Conservation (phyloP, 1,140 invertebrate species). For the Phortica variegata region DNA sequence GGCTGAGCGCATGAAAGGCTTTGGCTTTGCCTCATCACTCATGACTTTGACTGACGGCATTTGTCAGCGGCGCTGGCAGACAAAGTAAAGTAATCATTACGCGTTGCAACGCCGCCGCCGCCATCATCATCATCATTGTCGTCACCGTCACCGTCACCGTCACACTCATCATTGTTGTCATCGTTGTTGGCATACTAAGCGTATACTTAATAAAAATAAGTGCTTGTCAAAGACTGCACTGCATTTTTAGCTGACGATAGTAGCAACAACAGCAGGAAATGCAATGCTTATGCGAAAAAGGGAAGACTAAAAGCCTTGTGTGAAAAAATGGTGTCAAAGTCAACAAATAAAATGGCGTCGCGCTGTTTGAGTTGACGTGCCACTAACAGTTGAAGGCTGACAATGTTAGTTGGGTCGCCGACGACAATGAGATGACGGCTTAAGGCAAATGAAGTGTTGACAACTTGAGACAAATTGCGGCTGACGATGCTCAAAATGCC, state of each 20-base stretch:
- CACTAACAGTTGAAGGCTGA: conserved; percentile 7
- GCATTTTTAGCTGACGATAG: conserved; percentile 7
- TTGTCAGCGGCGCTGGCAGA: conserved; percentile 50
- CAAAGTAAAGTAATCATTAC: conserved; percentile 50
- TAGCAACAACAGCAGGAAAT: too few relatives aligned
- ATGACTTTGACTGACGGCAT: conserved; percentile 51
- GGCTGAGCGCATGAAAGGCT: too few relatives aligned
- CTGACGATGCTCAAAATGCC: too few relatives aligned
- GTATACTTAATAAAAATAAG: conserved; percentile 55
- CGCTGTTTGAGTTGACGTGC: conserved; percentile 18
- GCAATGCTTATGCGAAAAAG: not conserved
- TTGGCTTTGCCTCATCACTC: conserved; percentile 20
- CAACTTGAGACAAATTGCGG: conserved; percentile 49
- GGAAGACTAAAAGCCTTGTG: conserved; percentile 20
- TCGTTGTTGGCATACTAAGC: conserved; percentile 29
- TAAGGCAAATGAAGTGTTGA: conserved; percentile 17
- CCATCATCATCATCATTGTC: too few relatives aligned
- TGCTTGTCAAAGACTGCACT: conserved; percentile 45
- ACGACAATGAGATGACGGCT: not conserved
- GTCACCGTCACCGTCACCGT: conserved; percentile 21
- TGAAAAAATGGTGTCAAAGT: conserved; percentile 50
- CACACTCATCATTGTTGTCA: conserved; percentile 15
- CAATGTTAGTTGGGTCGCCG: not conserved
- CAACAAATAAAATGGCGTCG: conserved; percentile 14
- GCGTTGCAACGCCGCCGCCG: conserved; percentile 14